A percentile compares a stretch with the other conserved stretches of the same genome.
Conservation (phyloP, 2,113 vertebrate species). For the Amphiprion ocellaris region DNA sequence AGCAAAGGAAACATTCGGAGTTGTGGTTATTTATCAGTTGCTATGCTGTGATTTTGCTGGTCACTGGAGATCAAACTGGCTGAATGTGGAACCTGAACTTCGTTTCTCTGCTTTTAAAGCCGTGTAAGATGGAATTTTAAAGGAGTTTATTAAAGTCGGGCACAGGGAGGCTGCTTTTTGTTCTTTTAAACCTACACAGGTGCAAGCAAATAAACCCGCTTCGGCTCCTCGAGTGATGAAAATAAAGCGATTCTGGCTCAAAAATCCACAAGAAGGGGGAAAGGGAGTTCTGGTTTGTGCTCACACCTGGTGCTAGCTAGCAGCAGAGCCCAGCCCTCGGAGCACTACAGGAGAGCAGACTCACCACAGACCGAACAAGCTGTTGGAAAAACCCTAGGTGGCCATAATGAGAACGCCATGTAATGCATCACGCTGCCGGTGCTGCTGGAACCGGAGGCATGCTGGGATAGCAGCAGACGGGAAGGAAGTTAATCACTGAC, state of each 20-base stretch:
- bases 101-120: neutral
- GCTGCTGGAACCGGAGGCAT: constrained; percentile 59
- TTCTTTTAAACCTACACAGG: constrained; percentile 37
- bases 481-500: constrained; percentile 69
- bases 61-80: no score
- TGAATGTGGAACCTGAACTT: neutral
- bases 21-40: no score
- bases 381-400: constrained; percentile 72
- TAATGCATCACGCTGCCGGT: constrained; percentile 70
- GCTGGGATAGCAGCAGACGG: constrained; percentile 62
- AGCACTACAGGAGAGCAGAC: constrained; percentile 60
- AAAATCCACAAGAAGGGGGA: constrained; percentile 75
- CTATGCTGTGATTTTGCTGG: no score
- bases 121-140: neutral
- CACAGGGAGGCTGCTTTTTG: neutral
- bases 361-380: constrained; percentile 69
- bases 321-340: constrained; percentile 62
- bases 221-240: constrained; percentile 31
- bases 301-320: constrained; percentile 69
- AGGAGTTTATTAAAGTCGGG: constrained; percentile 4
- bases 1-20: no score
- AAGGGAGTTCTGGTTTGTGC: constrained; percentile 69
- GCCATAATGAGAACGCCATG: constrained; percentile 61
- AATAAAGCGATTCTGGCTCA: constrained; percentile 50
- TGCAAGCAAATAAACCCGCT: constrained; percentile 24